Conservation (phyloP, 92 coral and sea anemone genomes). For the Micromussa lordhowensis region DNA sequence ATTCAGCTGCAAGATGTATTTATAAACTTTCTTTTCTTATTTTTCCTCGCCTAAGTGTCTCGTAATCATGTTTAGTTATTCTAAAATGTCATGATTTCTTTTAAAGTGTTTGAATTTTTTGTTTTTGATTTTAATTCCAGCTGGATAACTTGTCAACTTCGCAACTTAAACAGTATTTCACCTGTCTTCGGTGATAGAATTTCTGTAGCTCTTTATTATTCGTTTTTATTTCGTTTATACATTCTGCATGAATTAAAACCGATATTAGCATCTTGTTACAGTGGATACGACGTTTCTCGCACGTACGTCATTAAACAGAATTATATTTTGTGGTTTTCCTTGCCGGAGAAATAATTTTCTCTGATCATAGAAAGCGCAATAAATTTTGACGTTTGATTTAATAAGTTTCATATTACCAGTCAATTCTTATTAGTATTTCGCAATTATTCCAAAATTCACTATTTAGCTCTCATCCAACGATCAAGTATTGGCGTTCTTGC, state of each 20-base stretch:
- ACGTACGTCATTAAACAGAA: not conserved
- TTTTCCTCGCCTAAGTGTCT: not conserved
- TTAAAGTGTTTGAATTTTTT: not conserved
- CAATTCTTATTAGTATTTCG: not conserved
- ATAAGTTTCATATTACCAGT: not conserved
- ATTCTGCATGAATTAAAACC: not conserved
- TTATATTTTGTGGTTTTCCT: not conserved
- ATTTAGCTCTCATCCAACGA: not conserved
- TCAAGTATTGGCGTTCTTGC: not conserved
- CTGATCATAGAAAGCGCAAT: not conserved
- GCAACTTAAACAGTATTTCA: constrained; percentile 19
- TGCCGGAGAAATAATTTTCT: not conserved
- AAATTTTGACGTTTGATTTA: not conserved
- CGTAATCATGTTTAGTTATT: not conserved
- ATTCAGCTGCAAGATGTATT: not conserved
- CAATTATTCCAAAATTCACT: not conserved
- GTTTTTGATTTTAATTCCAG: not conserved
- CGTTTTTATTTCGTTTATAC: not conserved
- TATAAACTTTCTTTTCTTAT: not conserved
- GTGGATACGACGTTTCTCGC: not conserved
- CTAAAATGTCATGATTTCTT: not conserved
- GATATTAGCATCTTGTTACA: not conserved
- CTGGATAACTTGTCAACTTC: constrained; percentile 4
- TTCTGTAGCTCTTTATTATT: not conserved
- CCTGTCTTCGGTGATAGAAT: not conserved